Evolutionary conservation across 2,888 invertebrate genomes (phyloP).

Genomic region (Tridacna crocea): DNA sequence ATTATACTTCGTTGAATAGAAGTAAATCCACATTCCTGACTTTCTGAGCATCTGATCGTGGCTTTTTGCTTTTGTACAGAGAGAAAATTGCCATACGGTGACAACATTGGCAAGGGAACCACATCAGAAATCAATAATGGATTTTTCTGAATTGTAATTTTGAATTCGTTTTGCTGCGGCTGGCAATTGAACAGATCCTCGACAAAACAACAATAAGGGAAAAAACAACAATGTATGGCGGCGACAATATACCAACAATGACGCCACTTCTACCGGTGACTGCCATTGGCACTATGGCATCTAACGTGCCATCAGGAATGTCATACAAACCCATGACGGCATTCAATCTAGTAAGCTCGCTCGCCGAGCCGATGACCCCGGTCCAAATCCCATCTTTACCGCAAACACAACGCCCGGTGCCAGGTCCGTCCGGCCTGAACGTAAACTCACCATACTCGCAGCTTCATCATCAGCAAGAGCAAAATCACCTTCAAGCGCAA

Average conservation of each 20-base stretch:
- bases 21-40: too few species aligned
- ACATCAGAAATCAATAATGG: too few species aligned
- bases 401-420: conserved; percentile 10
- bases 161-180: too few species aligned
- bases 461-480: conserved; percentile 8
- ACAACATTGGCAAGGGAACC: too few species aligned
- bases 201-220: too few species aligned
- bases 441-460: too few species aligned
- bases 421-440: not conserved
- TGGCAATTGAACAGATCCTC: too few species aligned
- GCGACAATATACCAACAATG: conserved; percentile 2
- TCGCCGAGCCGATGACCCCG: conserved; percentile 44
- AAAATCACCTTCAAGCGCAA: not conserved
- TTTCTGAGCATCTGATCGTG: too few species aligned
- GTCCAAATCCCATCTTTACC: conserved; percentile 1
- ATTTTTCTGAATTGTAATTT: too few species aligned
- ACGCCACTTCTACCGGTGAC: conserved; percentile 20
- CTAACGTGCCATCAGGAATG: not conserved
- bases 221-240: conserved; percentile 4
- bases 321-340: conserved; percentile 37
- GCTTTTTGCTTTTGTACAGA: too few species aligned
- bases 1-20: too few species aligned
- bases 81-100: too few species aligned
- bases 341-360: conserved; percentile 39
- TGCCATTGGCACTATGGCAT: not conserved